Percentiles rank a stretch among this genome's conserved stretches.
phyloP scores from a whole-genome alignment of 2,888 invertebrate genomes.

The Eupithecia subumbrata region DNA sequence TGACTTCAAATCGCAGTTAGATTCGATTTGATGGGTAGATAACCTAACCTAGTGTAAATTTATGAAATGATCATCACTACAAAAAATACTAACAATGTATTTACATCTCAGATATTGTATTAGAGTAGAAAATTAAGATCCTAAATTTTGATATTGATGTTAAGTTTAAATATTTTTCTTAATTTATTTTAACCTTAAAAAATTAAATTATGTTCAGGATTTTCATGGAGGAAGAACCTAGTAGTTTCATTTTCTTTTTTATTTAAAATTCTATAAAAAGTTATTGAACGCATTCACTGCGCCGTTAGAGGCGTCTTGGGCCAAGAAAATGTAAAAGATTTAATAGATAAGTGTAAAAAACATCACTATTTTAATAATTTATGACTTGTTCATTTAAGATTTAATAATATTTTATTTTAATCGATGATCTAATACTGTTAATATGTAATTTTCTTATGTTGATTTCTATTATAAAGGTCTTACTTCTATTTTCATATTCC shows the following conservation, averaged over 20 bases:
- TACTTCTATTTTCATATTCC: background rate
- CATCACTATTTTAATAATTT: background rate
- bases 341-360: background rate
- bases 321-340: background rate
- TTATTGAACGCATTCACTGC: background rate
- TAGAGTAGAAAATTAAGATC: conserved; percentile 5
- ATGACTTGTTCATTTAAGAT: background rate
- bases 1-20: background rate
- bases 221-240: background rate
- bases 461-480: background rate
- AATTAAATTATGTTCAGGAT: background rate
- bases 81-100: background rate
- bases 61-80: conserved; percentile 3
- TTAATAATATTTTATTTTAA: background rate
- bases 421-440: background rate
- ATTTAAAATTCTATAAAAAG: background rate
- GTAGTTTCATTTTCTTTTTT: background rate
- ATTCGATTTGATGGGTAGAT: background rate
- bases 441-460: background rate
- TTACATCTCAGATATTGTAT: conserved; percentile 15
- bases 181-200: background rate
- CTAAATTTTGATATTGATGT: conserved; percentile 7
- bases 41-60: background rate
- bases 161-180: conserved; percentile 12
- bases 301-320: too few species aligned